phyloP scores from a whole-genome alignment of 2,113 vertebrate species.

The Philantomba maxwellii region DNA sequence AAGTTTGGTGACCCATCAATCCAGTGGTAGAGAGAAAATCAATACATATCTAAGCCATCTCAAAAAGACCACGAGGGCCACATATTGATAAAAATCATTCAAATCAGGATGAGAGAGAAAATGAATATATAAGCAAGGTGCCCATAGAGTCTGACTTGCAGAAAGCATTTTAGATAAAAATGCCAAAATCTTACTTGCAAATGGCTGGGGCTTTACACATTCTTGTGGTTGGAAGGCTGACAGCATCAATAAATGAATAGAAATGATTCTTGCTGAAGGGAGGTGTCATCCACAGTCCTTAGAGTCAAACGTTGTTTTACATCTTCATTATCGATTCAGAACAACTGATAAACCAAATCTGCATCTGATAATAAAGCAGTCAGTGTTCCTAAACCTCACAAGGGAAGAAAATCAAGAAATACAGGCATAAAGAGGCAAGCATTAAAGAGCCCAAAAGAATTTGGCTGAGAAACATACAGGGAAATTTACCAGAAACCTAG shows the following conservation, averaged over 20 bases:
- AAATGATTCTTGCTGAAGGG: conserved; percentile 36
- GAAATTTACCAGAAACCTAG: not conserved
- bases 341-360: not conserved
- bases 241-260: conserved; percentile 27
- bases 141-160: not conserved
- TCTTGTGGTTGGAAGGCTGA: not conserved
- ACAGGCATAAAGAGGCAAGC: not conserved
- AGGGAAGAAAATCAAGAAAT: not conserved
- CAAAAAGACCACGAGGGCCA: not conserved
- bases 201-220: not conserved
- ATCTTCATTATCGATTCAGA: conserved; percentile 27
- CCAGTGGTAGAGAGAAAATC: not conserved
- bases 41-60: not conserved
- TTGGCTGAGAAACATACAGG: not conserved
- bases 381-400: not conserved
- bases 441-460: not conserved
- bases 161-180: not conserved
- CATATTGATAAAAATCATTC: not conserved
- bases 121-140: not conserved
- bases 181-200: conserved; percentile 7
- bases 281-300: not conserved
- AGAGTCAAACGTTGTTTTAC: conserved; percentile 20
- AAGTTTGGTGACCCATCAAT: not conserved
- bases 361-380: not conserved
- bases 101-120: not conserved